Conservation (phyloP, 2,113 vertebrate species). For the Antidorcas marsupialis region DNA sequence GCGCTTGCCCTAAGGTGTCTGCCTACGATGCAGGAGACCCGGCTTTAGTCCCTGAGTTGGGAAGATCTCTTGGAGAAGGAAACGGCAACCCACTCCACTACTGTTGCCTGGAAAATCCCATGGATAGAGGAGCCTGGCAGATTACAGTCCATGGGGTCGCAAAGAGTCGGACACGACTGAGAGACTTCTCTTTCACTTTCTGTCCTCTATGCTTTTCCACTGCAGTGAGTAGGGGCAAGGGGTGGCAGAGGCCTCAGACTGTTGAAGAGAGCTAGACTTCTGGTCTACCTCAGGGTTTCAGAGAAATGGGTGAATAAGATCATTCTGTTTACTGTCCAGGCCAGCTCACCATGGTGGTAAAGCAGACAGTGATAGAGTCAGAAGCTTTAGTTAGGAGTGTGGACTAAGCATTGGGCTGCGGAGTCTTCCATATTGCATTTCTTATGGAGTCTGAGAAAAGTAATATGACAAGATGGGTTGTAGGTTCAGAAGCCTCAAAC, state of each 20-base stretch:
- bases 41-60: not conserved
- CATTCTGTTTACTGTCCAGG: not conserved
- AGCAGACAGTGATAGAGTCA: not conserved
- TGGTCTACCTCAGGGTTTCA: not conserved
- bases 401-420: not conserved
- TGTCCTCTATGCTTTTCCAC: not conserved
- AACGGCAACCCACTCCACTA: not conserved
- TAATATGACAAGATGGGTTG: not conserved
- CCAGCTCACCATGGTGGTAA: not conserved
- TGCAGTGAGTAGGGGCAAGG: not conserved
- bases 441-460: not conserved
- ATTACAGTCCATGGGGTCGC: not conserved
- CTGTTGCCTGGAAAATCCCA: not conserved
- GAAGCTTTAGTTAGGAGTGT: not conserved
- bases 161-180: not conserved
- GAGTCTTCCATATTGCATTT: not conserved
- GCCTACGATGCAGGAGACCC: not conserved
- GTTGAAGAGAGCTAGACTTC: not conserved
- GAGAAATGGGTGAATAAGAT: not conserved
- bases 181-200: not conserved
- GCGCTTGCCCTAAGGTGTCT: not conserved
- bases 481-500: not conserved
- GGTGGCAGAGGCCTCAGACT: not conserved
- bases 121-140: not conserved
- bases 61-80: not conserved